Evolutionary conservation across 2,888 invertebrate genomes (phyloP), one percentile per base, ranked within the genome.

Genomic region (Psylliodes chrysocephalus): DNA sequence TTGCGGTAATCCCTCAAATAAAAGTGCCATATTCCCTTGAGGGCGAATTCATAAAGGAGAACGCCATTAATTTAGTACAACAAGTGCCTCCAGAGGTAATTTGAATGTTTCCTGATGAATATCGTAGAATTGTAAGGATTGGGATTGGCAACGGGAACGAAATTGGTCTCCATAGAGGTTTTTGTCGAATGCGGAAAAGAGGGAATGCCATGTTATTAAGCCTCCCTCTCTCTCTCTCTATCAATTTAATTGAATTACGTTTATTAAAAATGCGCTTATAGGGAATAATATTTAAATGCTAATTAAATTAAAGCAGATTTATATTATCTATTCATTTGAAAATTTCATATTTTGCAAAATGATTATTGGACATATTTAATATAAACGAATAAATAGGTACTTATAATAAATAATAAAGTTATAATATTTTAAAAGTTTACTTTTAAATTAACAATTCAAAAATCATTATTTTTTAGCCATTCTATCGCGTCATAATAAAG

Each of bases 31-130:
- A 40, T 38, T 55, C 30, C 40, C 28, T 61, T 12, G 54, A 55
- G 49, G 33, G 40, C 19, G 53, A 22, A 22, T 54, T 44, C 42
- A 57, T 57, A 47, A 44, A 53, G 59, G 38, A 47, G 38, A 22
- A 14, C 18, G 25, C 15, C 35, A 46, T 46, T 54, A 61, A 55
- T 61, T 55, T 49, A 25, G 14, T 60, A 60, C 44, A 47, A 60
- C 60, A 60, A 60, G 53, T 60, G 42, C 54, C 47, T 47, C 33
- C 17, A 18, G 46, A 47, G 49, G 40, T 61, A 54, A 61, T 61
- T 61, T 52, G 44, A 42, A 60, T 52, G 52, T 60, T 53, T 60
- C 40, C 44, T 44, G 42, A 35, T 53, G 60, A 53, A 53, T 53
- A 40, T 44, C 52, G 44, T 15, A 10, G 19, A 46, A 40, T 53